Evolutionary conservation across 1,140 invertebrate species (phyloP).

Genomic region (Aphis craccivora): DNA sequence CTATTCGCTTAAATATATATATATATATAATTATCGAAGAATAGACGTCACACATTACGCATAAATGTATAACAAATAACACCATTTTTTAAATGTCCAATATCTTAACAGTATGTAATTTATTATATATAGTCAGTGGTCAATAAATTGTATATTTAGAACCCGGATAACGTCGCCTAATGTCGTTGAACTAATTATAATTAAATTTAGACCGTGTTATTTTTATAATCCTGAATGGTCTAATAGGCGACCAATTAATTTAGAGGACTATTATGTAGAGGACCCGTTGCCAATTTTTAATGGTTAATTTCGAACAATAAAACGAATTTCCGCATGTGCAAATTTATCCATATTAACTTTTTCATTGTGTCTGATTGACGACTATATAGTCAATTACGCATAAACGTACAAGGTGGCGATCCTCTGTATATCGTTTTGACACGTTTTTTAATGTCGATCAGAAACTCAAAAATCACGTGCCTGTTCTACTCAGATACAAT

Average conservation of each 20-base stretch:
- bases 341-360: neutral
- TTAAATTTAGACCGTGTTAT: conserved; percentile 47
- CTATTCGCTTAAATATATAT: neutral
- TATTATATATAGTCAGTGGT: neutral
- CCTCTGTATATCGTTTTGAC: neutral
- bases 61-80: neutral
- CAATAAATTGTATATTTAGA: conserved; percentile 28
- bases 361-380: neutral
- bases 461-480: neutral
- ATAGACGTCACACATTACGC: neutral
- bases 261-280: neutral
- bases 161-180: conserved; percentile 21
- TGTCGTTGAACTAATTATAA: conserved; percentile 56
- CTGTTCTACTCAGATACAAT: neutral
- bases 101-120: neutral
- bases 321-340: conserved; percentile 24
- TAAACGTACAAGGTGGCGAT: neutral
- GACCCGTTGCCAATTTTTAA: conserved; percentile 53
- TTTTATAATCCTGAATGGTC: conserved; percentile 43
- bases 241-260: conserved; percentile 36
- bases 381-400: neutral
- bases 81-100: neutral
- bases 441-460: neutral
- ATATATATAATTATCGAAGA: neutral
- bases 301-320: conserved; percentile 13